phyloP scores from a whole-genome alignment of 2,113 vertebrate genomes.

The Gymnorhina tibicen region DNA sequence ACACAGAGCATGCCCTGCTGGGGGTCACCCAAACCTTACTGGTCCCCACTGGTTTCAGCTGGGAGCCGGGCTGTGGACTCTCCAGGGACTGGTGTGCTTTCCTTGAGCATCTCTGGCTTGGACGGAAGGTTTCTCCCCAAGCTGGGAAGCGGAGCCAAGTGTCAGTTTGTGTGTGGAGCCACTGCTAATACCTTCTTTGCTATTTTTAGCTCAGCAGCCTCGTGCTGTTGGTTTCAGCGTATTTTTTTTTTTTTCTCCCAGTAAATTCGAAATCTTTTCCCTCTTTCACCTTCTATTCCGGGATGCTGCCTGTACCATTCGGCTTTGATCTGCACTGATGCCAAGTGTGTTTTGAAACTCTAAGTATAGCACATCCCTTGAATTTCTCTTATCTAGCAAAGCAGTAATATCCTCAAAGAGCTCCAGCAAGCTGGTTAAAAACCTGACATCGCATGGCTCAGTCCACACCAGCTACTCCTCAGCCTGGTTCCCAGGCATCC shows the following conservation, averaged over 20 bases:
- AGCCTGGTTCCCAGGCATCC: background rate
- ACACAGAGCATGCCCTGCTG: background rate
- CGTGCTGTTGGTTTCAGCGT: conserved; percentile 16
- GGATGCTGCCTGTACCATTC: conserved; percentile 34
- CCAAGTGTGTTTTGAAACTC: conserved; percentile 62
- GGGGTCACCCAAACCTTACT: background rate
- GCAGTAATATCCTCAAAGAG: conserved; percentile 49
- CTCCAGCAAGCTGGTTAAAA: conserved; percentile 1
- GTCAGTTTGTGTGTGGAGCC: background rate
- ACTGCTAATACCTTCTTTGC: conserved; percentile 45
- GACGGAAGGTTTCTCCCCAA: background rate
- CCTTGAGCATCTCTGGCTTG: background rate
- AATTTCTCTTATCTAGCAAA: conserved; percentile 49
- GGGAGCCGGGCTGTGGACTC: background rate
- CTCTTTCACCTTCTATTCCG: conserved; percentile 52
- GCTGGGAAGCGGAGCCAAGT: background rate
- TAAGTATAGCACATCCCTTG: conserved; percentile 52
- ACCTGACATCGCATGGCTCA: background rate
- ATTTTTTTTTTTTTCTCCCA: background rate
- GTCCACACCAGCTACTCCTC: background rate
- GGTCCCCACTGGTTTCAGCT: background rate
- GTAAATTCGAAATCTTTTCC: conserved; percentile 59
- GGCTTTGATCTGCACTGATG: conserved; percentile 54
- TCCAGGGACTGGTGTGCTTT: background rate
- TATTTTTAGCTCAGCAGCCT: conserved; percentile 49